Evolutionary conservation across 2,888 invertebrate species (phyloP).

Genomic region (Linyphia triangularis): DNA sequence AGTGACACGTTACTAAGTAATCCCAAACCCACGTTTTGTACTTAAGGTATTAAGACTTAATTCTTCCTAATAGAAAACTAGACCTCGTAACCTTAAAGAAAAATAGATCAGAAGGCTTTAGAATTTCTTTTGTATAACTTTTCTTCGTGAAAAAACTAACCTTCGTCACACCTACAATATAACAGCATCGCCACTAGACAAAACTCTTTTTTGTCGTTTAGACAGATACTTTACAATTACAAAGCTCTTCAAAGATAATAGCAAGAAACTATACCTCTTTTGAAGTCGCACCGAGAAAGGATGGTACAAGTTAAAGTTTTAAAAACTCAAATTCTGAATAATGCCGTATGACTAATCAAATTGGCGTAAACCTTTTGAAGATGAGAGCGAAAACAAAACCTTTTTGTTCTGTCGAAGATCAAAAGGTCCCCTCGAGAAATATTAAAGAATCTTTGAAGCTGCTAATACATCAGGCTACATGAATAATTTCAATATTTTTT

Average conservation of each 20-base stretch:
- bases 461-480: conserved; percentile 16
- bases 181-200: not conserved
- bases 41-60: too few species aligned
- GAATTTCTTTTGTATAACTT: not conserved
- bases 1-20: too few species aligned
- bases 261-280: not conserved
- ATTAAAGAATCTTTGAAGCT: conserved; percentile 26
- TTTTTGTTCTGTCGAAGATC: conserved; percentile 31
- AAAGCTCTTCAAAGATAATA: not conserved
- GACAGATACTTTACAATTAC: conserved; percentile 5
- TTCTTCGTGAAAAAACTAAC: not conserved
- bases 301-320: conserved; percentile 7
- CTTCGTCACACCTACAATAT: not conserved
- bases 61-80: too few species aligned
- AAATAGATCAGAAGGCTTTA: too few species aligned
- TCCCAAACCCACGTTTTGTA: too few species aligned
- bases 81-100: too few species aligned
- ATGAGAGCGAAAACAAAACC: conserved; percentile 19
- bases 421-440: not conserved
- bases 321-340: conserved; percentile 7
- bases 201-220: not conserved
- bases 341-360: conserved; percentile 50
- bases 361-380: conserved; percentile 50
- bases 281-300: not conserved
- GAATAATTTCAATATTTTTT: conserved; percentile 52